A percentile compares a stretch with the other conserved stretches of the same genome.
These are phyloP conservation scores for Helicoverpa assulta DNA, from an alignment of 2,888 invertebrate species.

Conservation along the genomic window DNA sequence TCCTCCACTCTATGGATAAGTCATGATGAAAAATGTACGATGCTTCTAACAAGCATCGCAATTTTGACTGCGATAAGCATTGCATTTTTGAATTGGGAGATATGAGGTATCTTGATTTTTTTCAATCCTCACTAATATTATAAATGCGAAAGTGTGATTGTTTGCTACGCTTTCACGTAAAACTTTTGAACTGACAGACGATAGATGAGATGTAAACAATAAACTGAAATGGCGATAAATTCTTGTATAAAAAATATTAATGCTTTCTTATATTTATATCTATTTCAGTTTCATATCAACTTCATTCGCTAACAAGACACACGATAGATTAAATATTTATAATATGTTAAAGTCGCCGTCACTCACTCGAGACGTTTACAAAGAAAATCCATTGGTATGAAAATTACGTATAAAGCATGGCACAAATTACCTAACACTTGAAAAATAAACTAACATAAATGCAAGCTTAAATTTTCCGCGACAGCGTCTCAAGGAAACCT, in stretches of 20 bases:
- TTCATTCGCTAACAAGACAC: constrained; percentile 2
- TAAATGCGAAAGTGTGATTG: no score
- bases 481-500: constrained; percentile 81
- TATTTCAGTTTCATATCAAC: background rate
- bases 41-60: no score
- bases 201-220: no score
- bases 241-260: background rate
- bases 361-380: constrained; percentile 23
- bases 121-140: no score
- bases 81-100: no score
- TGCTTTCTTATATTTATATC: background rate
- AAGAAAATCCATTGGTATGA: constrained; percentile 47
- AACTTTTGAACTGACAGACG: no score
- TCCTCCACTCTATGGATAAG: background rate
- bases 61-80: no score
- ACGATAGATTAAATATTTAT: constrained; percentile 4
- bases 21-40: background rate
- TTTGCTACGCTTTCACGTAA: no score
- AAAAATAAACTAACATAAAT: constrained; percentile 87
- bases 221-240: no score
- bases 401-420: constrained; percentile 36
- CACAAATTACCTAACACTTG: constrained; percentile 80
- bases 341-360: constrained; percentile 21
- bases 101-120: no score
- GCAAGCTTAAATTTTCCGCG: constrained; percentile 81